A percentile compares a stretch with the other conserved stretches of the same genome.
phyloP scores from a whole-genome alignment of 2,888 invertebrate genomes.

The Eremobia ochroleuca region DNA sequence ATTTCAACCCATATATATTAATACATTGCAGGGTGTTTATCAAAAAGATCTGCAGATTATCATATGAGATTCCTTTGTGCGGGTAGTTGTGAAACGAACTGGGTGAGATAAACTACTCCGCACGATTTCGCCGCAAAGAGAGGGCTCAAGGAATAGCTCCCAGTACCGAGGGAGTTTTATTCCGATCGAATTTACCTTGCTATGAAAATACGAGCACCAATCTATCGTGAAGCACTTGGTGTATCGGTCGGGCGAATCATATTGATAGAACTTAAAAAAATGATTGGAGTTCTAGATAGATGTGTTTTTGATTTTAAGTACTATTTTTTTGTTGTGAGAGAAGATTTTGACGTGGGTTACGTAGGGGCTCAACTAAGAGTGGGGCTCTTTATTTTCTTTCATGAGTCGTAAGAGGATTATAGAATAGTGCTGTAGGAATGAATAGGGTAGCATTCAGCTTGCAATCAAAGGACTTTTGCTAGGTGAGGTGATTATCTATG shows the following conservation, averaged over 20 bases:
- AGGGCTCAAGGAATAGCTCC: constrained; percentile 85
- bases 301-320: constrained; percentile 8
- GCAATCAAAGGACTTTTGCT: not conserved
- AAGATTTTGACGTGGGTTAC: not conserved
- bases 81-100: constrained; percentile 76
- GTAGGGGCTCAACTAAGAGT: not conserved
- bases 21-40: constrained; percentile 69
- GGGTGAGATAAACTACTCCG: constrained; percentile 88
- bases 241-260: constrained; percentile 63
- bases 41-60: constrained; percentile 83
- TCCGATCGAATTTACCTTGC: constrained; percentile 86
- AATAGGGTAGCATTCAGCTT: not conserved
- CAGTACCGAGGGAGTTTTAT: constrained; percentile 83
- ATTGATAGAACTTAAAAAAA: constrained; percentile 64
- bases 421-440: not conserved
- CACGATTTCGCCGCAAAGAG: constrained; percentile 89
- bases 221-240: constrained; percentile 68
- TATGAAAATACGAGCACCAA: constrained; percentile 77
- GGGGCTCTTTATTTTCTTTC: constrained; percentile 2
- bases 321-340: constrained; percentile 4
- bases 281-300: constrained; percentile 56
- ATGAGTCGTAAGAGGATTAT: constrained; percentile 32
- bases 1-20: constrained; percentile 49
- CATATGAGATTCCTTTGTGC: constrained; percentile 84
- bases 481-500: not conserved